Evolutionary conservation across 2,113 vertebrate species (phyloP), one percentile per base, ranked within the genome.

Genomic region (Triplophysa tibetana): DNA sequence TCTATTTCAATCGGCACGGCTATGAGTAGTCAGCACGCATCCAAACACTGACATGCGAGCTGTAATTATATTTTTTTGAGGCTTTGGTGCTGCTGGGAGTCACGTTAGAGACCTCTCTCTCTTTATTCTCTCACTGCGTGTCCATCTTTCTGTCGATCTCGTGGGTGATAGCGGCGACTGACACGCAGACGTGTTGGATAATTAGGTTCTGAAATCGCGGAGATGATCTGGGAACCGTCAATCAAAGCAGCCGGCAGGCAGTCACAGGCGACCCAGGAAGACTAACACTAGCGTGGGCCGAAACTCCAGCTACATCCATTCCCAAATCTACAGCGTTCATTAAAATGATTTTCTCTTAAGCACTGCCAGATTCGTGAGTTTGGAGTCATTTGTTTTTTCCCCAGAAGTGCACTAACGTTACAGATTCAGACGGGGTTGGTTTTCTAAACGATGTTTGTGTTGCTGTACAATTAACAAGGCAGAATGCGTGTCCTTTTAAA

Each of bases 151-250:
- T 58, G 11, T 48, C 82, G 86, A 89, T 89, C 85, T 84, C 62
- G 23, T 50, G 72, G 82, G 78, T 69, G 88, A 90, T 89, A 83
- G 81, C 4, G 79, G 70, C 66, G 19, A 77, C 14, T 85, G 88
- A 88, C 64, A 77, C 83, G 81, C 75, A 5, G 86, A 84, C 84
- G 82, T 81, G 78, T 63, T 48, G 88, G 89, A 91, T 92, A 93
- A 93, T 92, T 92, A 91, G 88, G 87, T 91, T 89, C 24, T 89
- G 86, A 88, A 92, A 92, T 90, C 86, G 45, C 82, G 66, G 81
- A 81, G 88, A 90, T 90, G 89, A 93, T 91, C 89, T 86, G 87
- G 61, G 65, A 75, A 74, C 88, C 84, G 90, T 84, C 90, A 89
- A 77, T 90, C 89, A 88, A 26, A 21, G 45, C 41, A 8, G 29